Conservation (phyloP, 2,113 vertebrate genomes). For the Oreochromis aureus region DNA sequence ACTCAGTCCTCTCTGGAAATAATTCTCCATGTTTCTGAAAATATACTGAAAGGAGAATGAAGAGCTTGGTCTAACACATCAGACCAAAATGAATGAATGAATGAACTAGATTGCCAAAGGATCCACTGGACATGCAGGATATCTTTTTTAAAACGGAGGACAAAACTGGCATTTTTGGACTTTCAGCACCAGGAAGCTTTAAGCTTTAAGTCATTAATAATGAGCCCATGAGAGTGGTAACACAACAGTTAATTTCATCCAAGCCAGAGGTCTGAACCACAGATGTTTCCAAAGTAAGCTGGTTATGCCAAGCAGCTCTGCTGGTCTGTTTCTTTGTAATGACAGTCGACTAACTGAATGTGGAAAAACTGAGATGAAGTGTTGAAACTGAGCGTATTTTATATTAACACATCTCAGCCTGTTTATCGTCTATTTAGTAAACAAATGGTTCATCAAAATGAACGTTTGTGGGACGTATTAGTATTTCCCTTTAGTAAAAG, state of each 20-base stretch:
- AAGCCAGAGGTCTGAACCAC: neutral
- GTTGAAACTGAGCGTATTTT: neutral
- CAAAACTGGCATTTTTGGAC: neutral
- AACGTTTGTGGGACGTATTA: neutral
- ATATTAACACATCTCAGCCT: neutral
- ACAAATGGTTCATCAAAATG: neutral
- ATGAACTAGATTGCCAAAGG: neutral
- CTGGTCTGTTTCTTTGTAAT: neutral
- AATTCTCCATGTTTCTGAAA: neutral
- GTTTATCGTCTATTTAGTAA: neutral
- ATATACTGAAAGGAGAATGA: rapidly evolving
- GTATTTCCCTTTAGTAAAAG: neutral
- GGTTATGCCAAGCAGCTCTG: neutral
- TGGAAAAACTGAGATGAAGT: neutral
- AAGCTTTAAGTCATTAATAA: neutral
- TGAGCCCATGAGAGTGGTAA: neutral
- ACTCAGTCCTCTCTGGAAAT: neutral
- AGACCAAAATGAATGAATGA: neutral
- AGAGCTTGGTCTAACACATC: neutral
- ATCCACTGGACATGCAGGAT: neutral
- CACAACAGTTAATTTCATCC: neutral
- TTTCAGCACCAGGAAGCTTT: neutral
- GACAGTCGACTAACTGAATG: neutral
- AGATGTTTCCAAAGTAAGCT: neutral
- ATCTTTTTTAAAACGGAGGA: rapidly evolving